A percentile compares a stretch with the other conserved stretches of the same genome.
Conservation (phyloP, 2,888 invertebrate species). For the Brachylomia viminalis region DNA sequence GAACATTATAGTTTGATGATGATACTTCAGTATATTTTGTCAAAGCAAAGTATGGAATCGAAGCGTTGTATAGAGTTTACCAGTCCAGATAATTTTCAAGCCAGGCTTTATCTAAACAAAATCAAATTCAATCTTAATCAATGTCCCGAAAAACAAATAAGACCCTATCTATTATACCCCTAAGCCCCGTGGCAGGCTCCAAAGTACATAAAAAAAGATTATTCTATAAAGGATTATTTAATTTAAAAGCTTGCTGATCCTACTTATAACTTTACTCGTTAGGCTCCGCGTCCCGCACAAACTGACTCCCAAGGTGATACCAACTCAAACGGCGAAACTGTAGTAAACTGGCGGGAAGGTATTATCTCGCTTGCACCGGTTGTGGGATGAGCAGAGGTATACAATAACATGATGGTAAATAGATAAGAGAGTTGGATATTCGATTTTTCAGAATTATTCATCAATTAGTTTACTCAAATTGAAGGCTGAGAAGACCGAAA, state of each 20-base stretch:
- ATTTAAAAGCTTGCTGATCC: constrained; percentile 65
- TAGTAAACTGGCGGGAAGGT: constrained; percentile 44
- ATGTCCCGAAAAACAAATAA: constrained; percentile 44
- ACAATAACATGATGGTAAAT: background rate
- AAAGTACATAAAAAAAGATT: constrained; percentile 59
- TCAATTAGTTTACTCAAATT: background rate
- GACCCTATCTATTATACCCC: constrained; percentile 27
- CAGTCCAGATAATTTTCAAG: background rate
- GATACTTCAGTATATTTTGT: too few relatives aligned
- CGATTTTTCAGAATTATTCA: background rate
- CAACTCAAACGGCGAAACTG: constrained; percentile 57
- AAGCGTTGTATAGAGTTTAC: too few relatives aligned
- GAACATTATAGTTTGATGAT: too few relatives aligned
- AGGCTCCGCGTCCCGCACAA: constrained; percentile 61
- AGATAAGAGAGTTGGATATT: background rate
- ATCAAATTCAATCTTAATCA: constrained; percentile 52
- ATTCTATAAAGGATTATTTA: constrained; percentile 64
- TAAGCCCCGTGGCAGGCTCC: constrained; percentile 28
- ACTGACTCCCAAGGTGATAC: constrained; percentile 66
- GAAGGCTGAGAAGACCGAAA: background rate
- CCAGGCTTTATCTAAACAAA: constrained; percentile 14
- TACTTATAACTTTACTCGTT: constrained; percentile 72
- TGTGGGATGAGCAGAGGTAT: constrained; percentile 33
- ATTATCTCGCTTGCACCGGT: constrained; percentile 44
- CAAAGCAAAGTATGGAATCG: too few relatives aligned